Conservation (phyloP, 2,888 invertebrate species). For the Polylopha cassiicola region DNA sequence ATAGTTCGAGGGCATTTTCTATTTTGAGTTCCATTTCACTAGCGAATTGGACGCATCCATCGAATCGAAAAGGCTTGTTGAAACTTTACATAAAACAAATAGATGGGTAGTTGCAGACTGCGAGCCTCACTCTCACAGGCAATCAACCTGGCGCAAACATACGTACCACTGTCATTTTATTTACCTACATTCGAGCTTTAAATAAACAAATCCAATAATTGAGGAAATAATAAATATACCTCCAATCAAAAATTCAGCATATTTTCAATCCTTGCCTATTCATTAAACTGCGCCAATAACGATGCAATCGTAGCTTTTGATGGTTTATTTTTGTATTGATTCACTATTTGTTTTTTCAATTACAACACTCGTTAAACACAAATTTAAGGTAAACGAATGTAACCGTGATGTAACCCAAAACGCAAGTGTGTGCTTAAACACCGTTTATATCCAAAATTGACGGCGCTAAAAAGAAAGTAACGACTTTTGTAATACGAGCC, state of each 20-base stretch:
- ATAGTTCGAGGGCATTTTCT: conserved; percentile 55
- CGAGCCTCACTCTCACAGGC: conserved; percentile 46
- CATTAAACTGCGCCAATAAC: no score
- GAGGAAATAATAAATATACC: conserved; percentile 36
- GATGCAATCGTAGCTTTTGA: no score
- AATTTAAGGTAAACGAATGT: conserved; percentile 3
- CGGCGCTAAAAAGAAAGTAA: conserved; percentile 36
- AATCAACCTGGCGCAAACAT: conserved; percentile 63
- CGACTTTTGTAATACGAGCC: conserved; percentile 45
- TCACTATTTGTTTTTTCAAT: no score
- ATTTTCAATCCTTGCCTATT: no score
- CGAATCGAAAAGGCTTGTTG: conserved; percentile 69
- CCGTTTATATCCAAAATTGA: conserved; percentile 27
- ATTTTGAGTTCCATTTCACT: conserved; percentile 58
- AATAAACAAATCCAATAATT: conserved; percentile 39
- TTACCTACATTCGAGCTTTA: conserved; percentile 47
- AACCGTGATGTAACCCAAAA: neutral
- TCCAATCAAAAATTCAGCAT: conserved; percentile 30
- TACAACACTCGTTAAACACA: no score
- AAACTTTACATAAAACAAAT: conserved; percentile 68
- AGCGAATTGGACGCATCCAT: conserved; percentile 63
- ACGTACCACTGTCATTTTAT: conserved; percentile 40
- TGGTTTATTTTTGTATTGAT: no score
- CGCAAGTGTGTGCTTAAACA: conserved; percentile 17
- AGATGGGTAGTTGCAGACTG: conserved; percentile 43